Conservation (phyloP, 2,888 invertebrate species). For the Cyclophora punctaria region DNA sequence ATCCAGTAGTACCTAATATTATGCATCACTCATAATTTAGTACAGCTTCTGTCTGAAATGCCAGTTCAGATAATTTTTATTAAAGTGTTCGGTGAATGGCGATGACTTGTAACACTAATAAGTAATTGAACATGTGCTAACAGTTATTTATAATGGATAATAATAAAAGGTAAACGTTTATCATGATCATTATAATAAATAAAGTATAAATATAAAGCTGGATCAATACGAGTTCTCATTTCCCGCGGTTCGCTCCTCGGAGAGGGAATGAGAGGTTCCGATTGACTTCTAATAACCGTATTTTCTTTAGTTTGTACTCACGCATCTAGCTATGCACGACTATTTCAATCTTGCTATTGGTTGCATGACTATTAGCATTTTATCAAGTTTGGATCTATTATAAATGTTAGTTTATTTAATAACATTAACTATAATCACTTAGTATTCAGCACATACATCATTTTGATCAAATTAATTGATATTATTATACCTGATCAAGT, state of each 20-base stretch:
- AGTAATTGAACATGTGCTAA: conserved; percentile 60
- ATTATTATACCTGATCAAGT: conserved; percentile 55
- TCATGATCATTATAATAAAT: conserved; percentile 58
- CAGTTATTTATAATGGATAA: conserved; percentile 63
- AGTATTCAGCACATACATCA: conserved; percentile 71
- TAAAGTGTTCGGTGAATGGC: conserved; percentile 55
- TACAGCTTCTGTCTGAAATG: conserved; percentile 70
- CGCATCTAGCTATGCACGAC: conserved; percentile 74
- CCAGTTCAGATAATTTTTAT: conserved; percentile 61
- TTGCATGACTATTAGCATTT: conserved; percentile 65
- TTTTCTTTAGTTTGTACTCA: conserved; percentile 65
- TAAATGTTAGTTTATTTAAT: conserved; percentile 63
- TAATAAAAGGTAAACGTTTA: conserved; percentile 55
- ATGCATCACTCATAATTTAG: conserved; percentile 71
- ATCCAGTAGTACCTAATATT: conserved; percentile 75
- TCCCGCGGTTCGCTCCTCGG: conserved; percentile 30
- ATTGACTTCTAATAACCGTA: conserved; percentile 44
- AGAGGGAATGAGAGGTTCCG: conserved; percentile 44
- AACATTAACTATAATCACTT: conserved; percentile 60
- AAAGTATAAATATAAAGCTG: conserved; percentile 41
- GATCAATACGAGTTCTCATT: conserved; percentile 41
- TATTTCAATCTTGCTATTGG: conserved; percentile 68
- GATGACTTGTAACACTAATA: conserved; percentile 46
- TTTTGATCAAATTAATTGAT: conserved; percentile 58
- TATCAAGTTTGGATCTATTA: conserved; percentile 42